These are phyloP conservation scores for Dorcus hopei DNA, from an alignment of 2,888 invertebrate species.

Conservation along the genomic window DNA sequence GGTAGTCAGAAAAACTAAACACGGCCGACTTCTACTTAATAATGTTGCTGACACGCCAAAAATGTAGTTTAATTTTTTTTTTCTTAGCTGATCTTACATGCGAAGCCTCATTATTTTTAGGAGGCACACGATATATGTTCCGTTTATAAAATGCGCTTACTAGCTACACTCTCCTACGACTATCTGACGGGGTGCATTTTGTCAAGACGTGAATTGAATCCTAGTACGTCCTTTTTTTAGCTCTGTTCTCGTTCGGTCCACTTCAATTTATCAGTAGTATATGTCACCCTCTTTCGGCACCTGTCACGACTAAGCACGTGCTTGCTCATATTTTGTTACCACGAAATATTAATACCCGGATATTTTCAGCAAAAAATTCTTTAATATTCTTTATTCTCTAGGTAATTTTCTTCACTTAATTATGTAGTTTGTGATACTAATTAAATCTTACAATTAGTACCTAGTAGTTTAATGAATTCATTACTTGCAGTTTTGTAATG, in stretches of 20 bases:
- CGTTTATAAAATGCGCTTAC: constrained; percentile 18
- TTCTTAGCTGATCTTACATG: constrained; percentile 23
- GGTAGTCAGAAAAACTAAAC: constrained; percentile 39
- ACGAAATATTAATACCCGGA: constrained; percentile 38
- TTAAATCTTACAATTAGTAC: too few species aligned
- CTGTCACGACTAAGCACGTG: constrained; percentile 40
- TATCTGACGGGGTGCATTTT: constrained; percentile 42
- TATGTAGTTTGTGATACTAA: too few species aligned
- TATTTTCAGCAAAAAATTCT: constrained; percentile 19
- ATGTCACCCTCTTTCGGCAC: constrained; percentile 46
- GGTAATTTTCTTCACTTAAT: too few species aligned
- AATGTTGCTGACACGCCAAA: constrained; percentile 44
- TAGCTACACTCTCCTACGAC: constrained; percentile 23
- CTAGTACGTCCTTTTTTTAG: constrained; percentile 19
- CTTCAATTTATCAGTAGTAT: constrained; percentile 46
- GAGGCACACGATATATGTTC: neutral
- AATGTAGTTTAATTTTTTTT: constrained; percentile 47
- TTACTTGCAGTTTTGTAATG: too few species aligned
- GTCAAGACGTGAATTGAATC: constrained; percentile 46
- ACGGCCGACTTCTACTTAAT: constrained; percentile 43
- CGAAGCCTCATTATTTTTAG: too few species aligned
- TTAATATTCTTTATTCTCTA: too few species aligned
- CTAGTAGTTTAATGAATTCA: too few species aligned
- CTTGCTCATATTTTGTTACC: constrained; percentile 42
- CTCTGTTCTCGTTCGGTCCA: constrained; percentile 34